These are phyloP conservation scores for Drosophila lutescens DNA, from an alignment of 2,888 invertebrate genomes.

Conservation along the genomic window DNA sequence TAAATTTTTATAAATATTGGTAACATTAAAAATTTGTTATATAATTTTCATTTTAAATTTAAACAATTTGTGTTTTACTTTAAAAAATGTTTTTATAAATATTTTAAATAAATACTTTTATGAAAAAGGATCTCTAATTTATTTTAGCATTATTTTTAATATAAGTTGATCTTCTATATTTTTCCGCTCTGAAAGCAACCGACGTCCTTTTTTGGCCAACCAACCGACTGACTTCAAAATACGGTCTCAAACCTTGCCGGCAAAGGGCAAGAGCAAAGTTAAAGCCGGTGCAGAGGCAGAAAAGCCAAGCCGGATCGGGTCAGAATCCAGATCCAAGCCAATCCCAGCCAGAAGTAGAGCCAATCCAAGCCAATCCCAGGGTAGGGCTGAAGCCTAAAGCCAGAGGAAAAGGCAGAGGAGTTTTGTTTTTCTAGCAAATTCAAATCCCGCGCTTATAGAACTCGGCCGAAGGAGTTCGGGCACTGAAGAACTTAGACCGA, in stretches of 20 bases:
- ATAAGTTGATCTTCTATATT: neutral
- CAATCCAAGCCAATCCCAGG: slow-evolving; percentile 5
- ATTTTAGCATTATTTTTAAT: neutral
- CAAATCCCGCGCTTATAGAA: slow-evolving; percentile 55
- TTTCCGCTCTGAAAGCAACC: neutral
- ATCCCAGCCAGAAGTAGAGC: slow-evolving; percentile 30
- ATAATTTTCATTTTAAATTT: neutral
- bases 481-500: slow-evolving; percentile 2
- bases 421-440: slow-evolving; percentile 62
- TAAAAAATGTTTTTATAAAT: neutral
- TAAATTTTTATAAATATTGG: no score
- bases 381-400: slow-evolving; percentile 17
- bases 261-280: slow-evolving; percentile 46
- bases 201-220: neutral
- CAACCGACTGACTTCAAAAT: slow-evolving; percentile 60
- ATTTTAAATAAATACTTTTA: neutral
- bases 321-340: slow-evolving; percentile 36
- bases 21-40: no score
- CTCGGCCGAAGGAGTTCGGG: slow-evolving; percentile 25
- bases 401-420: slow-evolving; percentile 23
- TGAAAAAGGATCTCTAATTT: no score
- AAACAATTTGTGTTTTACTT: no score
- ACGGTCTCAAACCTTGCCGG: slow-evolving; percentile 11
- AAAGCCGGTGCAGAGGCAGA: slow-evolving; percentile 24
- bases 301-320: slow-evolving; percentile 36